These are phyloP conservation scores for Cantharis rufa DNA, from an alignment of 2,888 invertebrate genomes.

Conservation along the genomic window DNA sequence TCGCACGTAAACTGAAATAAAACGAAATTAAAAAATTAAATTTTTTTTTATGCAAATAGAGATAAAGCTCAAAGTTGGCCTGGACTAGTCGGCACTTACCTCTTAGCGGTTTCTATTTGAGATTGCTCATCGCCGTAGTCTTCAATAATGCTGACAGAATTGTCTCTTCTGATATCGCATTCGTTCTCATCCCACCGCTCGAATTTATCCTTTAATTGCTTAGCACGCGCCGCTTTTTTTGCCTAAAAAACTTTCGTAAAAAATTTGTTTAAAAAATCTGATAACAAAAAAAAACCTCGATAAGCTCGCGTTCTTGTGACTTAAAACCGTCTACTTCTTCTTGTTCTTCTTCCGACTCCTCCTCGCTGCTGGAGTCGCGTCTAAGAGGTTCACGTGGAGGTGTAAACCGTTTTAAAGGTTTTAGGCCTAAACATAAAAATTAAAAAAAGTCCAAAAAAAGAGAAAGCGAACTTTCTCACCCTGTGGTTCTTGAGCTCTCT, in stretches of 20 bases:
- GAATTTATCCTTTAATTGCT: conserved; percentile 83
- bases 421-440: conserved; percentile 59
- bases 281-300: conserved; percentile 41
- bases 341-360: conserved; percentile 55
- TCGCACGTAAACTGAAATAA: conserved; percentile 72
- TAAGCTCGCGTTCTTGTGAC: conserved; percentile 46
- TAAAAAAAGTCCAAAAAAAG: neutral
- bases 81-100: neutral
- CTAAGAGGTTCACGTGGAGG: conserved; percentile 75
- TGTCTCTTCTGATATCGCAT: conserved; percentile 60
- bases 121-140: conserved; percentile 67
- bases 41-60: no score
- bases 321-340: conserved; percentile 54
- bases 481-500: conserved; percentile 56
- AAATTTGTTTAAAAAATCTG: neutral
- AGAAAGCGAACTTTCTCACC: conserved; percentile 35
- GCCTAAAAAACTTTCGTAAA: conserved; percentile 56
- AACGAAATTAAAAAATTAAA: neutral
- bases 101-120: conserved; percentile 80
- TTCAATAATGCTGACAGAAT: conserved; percentile 54
- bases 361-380: conserved; percentile 49
- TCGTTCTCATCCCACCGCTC: conserved; percentile 82
- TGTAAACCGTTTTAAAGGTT: conserved; percentile 86
- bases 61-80: no score
- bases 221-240: conserved; percentile 79